These are phyloP conservation scores for Helarctos malayanus DNA, from an alignment of 2,797 vertebrate species.

Conservation along the genomic window DNA sequence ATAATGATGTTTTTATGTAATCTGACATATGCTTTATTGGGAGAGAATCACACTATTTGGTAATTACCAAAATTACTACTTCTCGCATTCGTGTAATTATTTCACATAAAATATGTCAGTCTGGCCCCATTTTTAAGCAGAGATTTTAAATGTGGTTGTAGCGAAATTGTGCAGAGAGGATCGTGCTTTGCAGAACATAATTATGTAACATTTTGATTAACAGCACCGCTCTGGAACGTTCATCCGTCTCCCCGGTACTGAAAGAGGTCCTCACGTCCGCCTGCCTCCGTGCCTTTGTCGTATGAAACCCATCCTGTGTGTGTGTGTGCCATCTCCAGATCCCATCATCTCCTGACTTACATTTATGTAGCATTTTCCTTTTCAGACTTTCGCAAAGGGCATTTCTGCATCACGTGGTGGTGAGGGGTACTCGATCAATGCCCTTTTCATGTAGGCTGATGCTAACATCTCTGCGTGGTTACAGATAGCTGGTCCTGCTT, in stretches of 20 bases:
- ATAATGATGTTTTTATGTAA: neutral
- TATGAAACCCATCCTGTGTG: fast-evolving
- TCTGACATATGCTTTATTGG: conserved; percentile 22
- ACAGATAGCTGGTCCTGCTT: fast-evolving
- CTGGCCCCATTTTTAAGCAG: neutral
- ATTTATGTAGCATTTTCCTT: fast-evolving
- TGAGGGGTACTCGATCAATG: fast-evolving
- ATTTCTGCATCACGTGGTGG: fast-evolving
- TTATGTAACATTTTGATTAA: neutral
- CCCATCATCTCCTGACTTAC: fast-evolving
- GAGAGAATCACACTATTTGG: conserved; percentile 53
- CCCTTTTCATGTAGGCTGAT: fast-evolving
- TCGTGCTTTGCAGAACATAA: fast-evolving
- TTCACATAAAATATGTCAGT: conserved; percentile 61
- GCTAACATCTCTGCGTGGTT: fast-evolving
- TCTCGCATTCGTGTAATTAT: conserved; percentile 54
- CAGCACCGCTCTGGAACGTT: fast-evolving
- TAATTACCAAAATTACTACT: conserved; percentile 74
- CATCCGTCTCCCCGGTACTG: neutral
- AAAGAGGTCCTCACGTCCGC: fast-evolving
- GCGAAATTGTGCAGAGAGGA: neutral
- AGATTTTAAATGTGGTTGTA: neutral
- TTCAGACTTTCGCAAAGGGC: neutral
- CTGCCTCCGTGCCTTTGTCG: fast-evolving
- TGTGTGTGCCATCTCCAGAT: fast-evolving